A percentile compares a stretch with the other conserved stretches of the same genome.
Evolutionary conservation across 2,888 invertebrate species (phyloP).

Genomic region (Acleris emargana): DNA sequence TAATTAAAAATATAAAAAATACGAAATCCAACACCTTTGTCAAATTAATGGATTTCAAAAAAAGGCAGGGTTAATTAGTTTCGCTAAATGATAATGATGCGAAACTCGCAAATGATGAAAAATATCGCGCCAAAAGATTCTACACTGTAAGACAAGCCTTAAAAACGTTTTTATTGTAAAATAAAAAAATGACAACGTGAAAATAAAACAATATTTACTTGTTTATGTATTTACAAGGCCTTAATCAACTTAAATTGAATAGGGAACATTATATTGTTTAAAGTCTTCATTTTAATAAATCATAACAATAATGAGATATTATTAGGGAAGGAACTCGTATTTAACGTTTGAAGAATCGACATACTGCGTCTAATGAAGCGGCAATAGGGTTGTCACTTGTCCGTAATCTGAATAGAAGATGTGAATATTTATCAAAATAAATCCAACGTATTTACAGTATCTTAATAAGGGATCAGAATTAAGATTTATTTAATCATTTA

Average conservation of each 20-base stretch:
- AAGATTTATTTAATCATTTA: too few species aligned
- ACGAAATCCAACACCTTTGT: too few species aligned
- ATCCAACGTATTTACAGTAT: not conserved
- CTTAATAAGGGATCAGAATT: too few species aligned
- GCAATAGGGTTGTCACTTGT: slow-evolving; percentile 40
- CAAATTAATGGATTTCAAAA: too few species aligned
- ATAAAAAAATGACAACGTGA: not conserved
- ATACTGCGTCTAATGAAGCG: slow-evolving; percentile 63
- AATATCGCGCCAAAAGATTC: too few species aligned
- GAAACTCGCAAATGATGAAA: too few species aligned
- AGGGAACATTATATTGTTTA: slow-evolving; percentile 17
- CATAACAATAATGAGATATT: slow-evolving; percentile 74
- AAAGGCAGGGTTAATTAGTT: too few species aligned
- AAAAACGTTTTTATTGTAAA: not conserved
- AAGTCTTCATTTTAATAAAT: slow-evolving; percentile 68
- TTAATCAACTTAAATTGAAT: slow-evolving; percentile 1
- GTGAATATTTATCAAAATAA: not conserved
- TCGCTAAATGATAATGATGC: too few species aligned
- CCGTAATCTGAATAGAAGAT: not conserved
- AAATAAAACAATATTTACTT: not conserved
- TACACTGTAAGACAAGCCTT: too few species aligned
- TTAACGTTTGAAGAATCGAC: slow-evolving; percentile 76
- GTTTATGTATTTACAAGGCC: not conserved
- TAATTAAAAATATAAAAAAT: too few species aligned
- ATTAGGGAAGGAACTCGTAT: slow-evolving; percentile 68